Base-by-base conservation (phyloP, 2,797 vertebrate species). In the Clarias pachynema region DNA sequence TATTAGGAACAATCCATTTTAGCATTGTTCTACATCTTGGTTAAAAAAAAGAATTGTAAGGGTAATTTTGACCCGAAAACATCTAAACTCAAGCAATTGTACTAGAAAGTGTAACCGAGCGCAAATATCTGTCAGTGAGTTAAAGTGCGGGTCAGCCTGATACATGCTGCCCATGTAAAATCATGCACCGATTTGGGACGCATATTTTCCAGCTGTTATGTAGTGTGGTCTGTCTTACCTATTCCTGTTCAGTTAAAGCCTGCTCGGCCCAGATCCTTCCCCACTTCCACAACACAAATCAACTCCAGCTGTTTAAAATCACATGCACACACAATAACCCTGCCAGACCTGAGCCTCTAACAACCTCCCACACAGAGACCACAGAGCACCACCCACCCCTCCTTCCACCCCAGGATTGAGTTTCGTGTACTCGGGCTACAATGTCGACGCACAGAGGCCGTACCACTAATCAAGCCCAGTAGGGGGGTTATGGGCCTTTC, bases 361-460 rank as follows among this genome's bases (percentile, higher is more conserved):
- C 91, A 94, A 93, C 93, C 93, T 93, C 94, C 93, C 93, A 94
- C 92, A 89, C 91, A 92, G 92, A 93, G 88, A 88, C 85, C 89
- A 88, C 87, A 84, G 63, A 83, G 56, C n/a, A 81, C 73, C 70
- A 82, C 83, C 89, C 83, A 69, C 83, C 86, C 14, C 53, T 7
- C 2, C 24, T 20, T 22, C 87, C 84, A 88, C 53, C 86, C 75
- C 86, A 88, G 86, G 93, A 93, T 94, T 92, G 87, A 88, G 93
- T 95, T 95, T 95, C 94, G 88, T 90, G 89, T 89, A 91, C 89
- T 82, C 91, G 78, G 85, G 87, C 92, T 86, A 88, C 92, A 93
- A 91, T 93, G 91, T 92, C 91, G 92, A 93, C 91, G 92, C 92
- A 94, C 88, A 88, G 24, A 86, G 90, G 89, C 90, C 88, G 63